Evolutionary conservation across 2,888 invertebrate species (phyloP), one percentile per base, ranked within the genome.

Genomic region (Xestia xanthographa): DNA sequence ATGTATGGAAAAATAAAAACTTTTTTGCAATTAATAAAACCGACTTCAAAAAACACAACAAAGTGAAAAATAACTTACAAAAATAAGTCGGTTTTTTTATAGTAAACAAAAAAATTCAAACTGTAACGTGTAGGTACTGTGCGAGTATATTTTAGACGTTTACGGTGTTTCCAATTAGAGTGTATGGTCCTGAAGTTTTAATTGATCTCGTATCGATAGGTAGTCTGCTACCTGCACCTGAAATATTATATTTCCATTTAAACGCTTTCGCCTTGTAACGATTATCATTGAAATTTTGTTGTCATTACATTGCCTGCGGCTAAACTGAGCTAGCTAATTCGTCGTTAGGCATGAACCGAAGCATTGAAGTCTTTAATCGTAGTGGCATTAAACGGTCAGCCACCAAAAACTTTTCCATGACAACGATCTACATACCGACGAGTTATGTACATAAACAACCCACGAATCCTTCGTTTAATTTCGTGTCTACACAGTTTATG

Each of bases 401-500:
- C 14, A 58, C n/a, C 29, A 8, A 53, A 77, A 75, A 63, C 9
- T n/a, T 62, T 81, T 67, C 50, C 58, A 67, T 45, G 34, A 26
- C 72, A 48, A 76, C 45, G 56, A 53, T 29, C 14, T 66, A 53
- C 17, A 11, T 45, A 62, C 29, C 14, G 48, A 48, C 41, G n/a
- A 69, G 17, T 60, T 41, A 45, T 9, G 14, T 50, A 20, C 41
- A 8, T 53, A 29, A 17, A 9, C 22, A 48, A 38, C 53, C 50
- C 62, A 80, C 66, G 38, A 80, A 69, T 70, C 66, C 72, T 48
- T 70, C 53, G 48, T 53, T 62, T 66, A 78, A 80, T 48, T 60
- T 67, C 48, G n/a, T 48, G 68, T 68, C 38, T 67, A 79, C 63
- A 75, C 50, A 68, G 69, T 70, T 70, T 73, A 66, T 72, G 38